Percentiles rank a stretch among this genome's conserved stretches.
These are phyloP conservation scores for Hypomecis punctinalis DNA, from an alignment of 2,888 invertebrate species.

Conservation along the genomic window DNA sequence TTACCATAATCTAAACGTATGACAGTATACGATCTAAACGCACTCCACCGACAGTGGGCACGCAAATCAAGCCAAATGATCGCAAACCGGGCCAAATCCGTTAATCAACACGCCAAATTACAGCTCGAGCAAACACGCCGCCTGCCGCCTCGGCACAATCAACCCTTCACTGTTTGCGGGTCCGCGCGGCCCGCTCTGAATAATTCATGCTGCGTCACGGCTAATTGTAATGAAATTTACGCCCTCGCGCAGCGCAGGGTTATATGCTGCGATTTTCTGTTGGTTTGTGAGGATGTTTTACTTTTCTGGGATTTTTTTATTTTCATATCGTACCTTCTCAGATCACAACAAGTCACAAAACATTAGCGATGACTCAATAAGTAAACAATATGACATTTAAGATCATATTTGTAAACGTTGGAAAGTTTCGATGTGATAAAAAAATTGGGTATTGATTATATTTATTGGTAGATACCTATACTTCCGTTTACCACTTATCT, in stretches of 20 bases:
- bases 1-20: background rate
- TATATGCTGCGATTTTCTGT: slow-evolving; percentile 35
- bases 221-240: slow-evolving; percentile 85
- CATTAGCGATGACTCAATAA: no score
- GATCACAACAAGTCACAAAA: no score
- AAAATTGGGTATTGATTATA: no score
- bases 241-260: slow-evolving; percentile 52
- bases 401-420: no score
- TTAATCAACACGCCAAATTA: slow-evolving; percentile 72
- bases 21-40: slow-evolving; percentile 11
- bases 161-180: slow-evolving; percentile 80
- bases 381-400: no score
- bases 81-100: slow-evolving; percentile 42
- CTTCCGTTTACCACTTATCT: no score
- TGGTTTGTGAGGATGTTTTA: background rate
- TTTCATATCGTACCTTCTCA: no score
- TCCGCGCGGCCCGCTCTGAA: slow-evolving; percentile 66
- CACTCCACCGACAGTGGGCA: slow-evolving; percentile 6
- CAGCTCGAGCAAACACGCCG: slow-evolving; percentile 66
- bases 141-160: slow-evolving; percentile 52
- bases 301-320: background rate
- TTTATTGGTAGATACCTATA: no score
- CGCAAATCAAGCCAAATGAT: slow-evolving; percentile 43
- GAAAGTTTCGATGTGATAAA: no score
- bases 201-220: slow-evolving; percentile 77